These are phyloP conservation scores for Sigmodon hispidus DNA, from an alignment of 2,113 vertebrate genomes.

Conservation along the genomic window DNA sequence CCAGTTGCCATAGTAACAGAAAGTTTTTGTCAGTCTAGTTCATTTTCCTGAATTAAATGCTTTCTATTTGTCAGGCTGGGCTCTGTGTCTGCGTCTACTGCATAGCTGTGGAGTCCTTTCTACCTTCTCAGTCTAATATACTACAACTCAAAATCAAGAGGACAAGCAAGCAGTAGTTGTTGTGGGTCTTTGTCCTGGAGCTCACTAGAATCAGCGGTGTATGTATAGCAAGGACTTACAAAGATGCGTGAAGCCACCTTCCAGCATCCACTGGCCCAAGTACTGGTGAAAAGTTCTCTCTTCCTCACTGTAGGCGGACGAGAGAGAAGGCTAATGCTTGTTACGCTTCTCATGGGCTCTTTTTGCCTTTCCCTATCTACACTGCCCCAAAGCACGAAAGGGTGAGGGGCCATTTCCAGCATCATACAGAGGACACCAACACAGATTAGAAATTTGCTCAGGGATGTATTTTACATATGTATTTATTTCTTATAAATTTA, in stretches of 20 bases:
- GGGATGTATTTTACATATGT: not conserved
- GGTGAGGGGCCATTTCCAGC: not conserved
- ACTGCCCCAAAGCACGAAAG: not conserved
- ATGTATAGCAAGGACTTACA: not conserved
- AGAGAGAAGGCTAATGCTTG: not conserved
- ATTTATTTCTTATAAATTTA: not conserved
- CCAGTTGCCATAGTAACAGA: conserved; percentile 34
- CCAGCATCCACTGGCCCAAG: not conserved
- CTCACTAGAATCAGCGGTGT: not conserved
- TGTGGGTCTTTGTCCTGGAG: not conserved
- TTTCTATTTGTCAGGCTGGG: not conserved
- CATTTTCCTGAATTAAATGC: conserved; percentile 32
- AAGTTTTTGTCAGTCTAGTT: conserved; percentile 42
- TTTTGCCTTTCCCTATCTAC: not conserved
- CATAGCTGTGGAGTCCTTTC: not conserved
- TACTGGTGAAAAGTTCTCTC: not conserved
- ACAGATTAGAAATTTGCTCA: not conserved
- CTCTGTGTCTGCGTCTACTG: not conserved
- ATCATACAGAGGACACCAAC: not conserved
- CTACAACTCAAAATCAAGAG: conserved; percentile 3
- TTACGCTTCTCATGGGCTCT: not conserved
- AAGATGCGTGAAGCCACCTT: not conserved
- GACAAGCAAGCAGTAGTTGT: conserved; percentile 31
- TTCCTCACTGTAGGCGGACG: not conserved
- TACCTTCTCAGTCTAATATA: not conserved